These are phyloP conservation scores for Sinodicranocentrus sp. DNA, from an alignment of 2,888 invertebrate species.

Conservation along the genomic window DNA sequence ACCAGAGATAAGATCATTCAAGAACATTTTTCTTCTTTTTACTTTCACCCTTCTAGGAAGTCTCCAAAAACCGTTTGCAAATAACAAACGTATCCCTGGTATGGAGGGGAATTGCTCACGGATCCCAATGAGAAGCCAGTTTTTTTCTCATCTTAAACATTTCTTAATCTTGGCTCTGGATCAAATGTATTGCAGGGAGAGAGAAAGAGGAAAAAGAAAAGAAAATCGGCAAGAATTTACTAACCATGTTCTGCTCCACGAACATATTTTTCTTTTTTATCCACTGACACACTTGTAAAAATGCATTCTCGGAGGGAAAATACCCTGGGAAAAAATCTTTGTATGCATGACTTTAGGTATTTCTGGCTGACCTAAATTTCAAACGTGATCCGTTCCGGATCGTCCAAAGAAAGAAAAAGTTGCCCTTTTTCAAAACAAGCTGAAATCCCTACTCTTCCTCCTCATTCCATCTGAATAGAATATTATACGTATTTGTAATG, in stretches of 20 bases:
- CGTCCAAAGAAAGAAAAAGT: background rate
- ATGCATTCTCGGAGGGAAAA: background rate
- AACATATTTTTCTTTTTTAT: background rate
- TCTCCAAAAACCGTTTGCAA: no score
- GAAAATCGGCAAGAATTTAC: background rate
- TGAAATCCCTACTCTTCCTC: background rate
- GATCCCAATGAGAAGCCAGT: no score
- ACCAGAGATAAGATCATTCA: no score
- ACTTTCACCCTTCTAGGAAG: no score
- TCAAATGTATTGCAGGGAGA: background rate
- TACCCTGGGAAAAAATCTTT: background rate
- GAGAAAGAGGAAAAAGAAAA: background rate
- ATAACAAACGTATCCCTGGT: no score
- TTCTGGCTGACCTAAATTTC: slow-evolving; percentile 16
- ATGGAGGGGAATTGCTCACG: no score
- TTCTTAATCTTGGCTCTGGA: no score
- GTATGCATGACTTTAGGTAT: background rate
- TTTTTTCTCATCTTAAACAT: no score
- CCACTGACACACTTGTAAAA: background rate
- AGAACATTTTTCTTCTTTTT: no score
- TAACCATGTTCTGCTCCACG: background rate
- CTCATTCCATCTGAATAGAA: background rate
- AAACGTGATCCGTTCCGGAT: background rate
- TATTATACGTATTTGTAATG: slow-evolving; percentile 4
- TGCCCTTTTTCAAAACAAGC: background rate